These are phyloP conservation scores for Nudaria mundana DNA, from an alignment of 2,888 invertebrate species.

Conservation along the genomic window DNA sequence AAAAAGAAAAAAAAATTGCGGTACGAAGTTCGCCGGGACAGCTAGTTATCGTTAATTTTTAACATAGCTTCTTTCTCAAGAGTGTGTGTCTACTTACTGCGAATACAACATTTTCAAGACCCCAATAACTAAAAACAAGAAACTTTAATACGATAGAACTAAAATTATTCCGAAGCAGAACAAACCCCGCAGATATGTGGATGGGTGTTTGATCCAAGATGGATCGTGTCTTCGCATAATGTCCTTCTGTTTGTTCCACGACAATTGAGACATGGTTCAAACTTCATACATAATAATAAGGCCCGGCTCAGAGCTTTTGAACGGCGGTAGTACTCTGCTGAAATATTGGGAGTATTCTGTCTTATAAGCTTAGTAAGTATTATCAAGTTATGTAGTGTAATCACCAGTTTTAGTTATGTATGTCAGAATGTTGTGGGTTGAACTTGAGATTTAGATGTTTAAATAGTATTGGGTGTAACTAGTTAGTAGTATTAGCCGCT, in stretches of 20 bases:
- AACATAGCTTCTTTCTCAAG: too few species aligned
- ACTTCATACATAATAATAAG: constrained; percentile 42
- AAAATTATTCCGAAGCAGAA: constrained; percentile 4
- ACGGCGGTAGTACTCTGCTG: constrained; percentile 32
- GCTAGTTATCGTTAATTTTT: too few species aligned
- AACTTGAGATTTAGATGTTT: neutral
- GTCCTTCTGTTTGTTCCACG: constrained; percentile 32
- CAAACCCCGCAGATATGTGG: constrained; percentile 17
- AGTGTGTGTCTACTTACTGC: too few species aligned
- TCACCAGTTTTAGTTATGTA: constrained; percentile 28
- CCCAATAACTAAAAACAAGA: too few species aligned
- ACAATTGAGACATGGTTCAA: constrained; percentile 47
- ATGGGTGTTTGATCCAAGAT: constrained; percentile 20
- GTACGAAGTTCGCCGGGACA: too few species aligned
- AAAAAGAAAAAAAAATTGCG: too few species aligned
- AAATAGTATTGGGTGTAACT: neutral
- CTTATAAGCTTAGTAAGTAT: constrained; percentile 36
- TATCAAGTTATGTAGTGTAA: constrained; percentile 33
- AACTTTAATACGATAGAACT: neutral
- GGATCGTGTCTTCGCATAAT: constrained; percentile 40
- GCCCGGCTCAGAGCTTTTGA: constrained; percentile 39
- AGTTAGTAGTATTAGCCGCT: neutral
- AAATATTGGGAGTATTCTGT: constrained; percentile 39
- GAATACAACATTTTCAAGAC: too few species aligned
- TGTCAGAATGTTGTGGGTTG: constrained; percentile 17